Evolutionary conservation across 2,113 vertebrate species (phyloP).

Genomic region (Hippocampus barbouri): DNA sequence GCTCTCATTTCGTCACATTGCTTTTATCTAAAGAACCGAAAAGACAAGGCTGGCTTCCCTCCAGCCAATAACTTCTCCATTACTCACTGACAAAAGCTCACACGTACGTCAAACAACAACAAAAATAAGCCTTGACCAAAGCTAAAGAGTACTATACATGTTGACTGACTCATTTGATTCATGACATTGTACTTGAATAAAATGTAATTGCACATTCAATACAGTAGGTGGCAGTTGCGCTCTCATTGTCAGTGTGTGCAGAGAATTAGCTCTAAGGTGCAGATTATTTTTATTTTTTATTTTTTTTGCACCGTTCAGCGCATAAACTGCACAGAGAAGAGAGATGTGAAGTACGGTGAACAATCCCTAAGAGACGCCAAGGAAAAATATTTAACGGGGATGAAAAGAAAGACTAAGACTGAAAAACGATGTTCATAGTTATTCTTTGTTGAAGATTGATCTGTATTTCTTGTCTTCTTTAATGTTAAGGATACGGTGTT

Average conservation of each 20-base stretch:
- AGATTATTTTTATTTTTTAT: too few species aligned
- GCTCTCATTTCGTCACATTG: constrained; percentile 55
- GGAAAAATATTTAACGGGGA: too few species aligned
- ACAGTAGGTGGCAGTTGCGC: not conserved
- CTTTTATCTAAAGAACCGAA: constrained; percentile 49
- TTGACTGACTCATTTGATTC: not conserved
- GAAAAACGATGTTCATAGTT: too few species aligned
- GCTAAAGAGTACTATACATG: not conserved
- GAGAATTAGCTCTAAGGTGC: not conserved
- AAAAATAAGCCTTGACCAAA: not conserved
- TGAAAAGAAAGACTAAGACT: too few species aligned
- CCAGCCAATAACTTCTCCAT: constrained; percentile 41
- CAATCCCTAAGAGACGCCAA: too few species aligned
- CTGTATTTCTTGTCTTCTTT: too few species aligned
- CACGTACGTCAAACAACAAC: constrained; percentile 1
- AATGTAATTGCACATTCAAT: not conserved
- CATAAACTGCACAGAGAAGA: too few species aligned
- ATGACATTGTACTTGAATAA: not conserved
- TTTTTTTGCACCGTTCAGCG: too few species aligned
- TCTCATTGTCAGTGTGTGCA: not conserved
- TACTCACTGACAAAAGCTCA: constrained; percentile 28
- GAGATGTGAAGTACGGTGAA: too few species aligned
- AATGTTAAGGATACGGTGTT: too few species aligned
- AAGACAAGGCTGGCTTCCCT: constrained; percentile 43
- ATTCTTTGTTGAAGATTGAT: too few species aligned